Base-by-base conservation (phyloP, 1,140 invertebrate genomes). In the Ceratina australensis region DNA sequence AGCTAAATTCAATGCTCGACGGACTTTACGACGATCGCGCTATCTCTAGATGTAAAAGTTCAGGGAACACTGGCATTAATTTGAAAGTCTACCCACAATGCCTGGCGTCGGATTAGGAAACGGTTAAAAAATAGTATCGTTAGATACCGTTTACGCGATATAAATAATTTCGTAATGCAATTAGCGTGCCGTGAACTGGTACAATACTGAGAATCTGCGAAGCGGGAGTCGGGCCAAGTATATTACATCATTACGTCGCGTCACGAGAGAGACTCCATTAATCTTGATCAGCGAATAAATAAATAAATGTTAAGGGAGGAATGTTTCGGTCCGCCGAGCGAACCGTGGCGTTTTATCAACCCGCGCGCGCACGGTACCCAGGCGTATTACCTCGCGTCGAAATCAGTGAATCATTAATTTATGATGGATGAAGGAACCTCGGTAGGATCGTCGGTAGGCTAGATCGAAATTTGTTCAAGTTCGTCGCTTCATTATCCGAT, bases 341-440 rank as follows among this genome's bases (percentile, higher is more conserved):
- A 65, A 63, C 47, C 49, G 13, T 61, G 22, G 42, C 60, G 69
- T 72, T 72, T n/a, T 63, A 63, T 72, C 69, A 26, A 72, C 47
- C 49, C 50, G 49, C 69, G 18, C 10, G 42, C 8, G 8, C 24
- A 28, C 69, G 47, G 57, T 28, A 72, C 18, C 33, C 33, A n/a
- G n/a, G 33, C 33, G 16, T 72, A 63, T 72, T 52, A 63, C 22
- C 50, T 24, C 42, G 49, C 50, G 69, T 72, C 69, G 10, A 49
- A 72, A 50, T 63, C 57, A 8, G 42, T 63, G 57, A 50, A 16
- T 72, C 69, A 28, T 72, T 47, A 65, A 65, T 47, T 22, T 42
- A 15, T 64, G 69, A 72, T 72, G 20, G 57, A 59, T 59, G 57
- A 59, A 26, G 12, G 3, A 59, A 26, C 10, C 66, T 1, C 24